Percentiles rank a stretch among this genome's conserved stretches.
Evolutionary conservation across 2,888 invertebrate species (phyloP).

Genomic region (Glyphotaelius pellucidus): DNA sequence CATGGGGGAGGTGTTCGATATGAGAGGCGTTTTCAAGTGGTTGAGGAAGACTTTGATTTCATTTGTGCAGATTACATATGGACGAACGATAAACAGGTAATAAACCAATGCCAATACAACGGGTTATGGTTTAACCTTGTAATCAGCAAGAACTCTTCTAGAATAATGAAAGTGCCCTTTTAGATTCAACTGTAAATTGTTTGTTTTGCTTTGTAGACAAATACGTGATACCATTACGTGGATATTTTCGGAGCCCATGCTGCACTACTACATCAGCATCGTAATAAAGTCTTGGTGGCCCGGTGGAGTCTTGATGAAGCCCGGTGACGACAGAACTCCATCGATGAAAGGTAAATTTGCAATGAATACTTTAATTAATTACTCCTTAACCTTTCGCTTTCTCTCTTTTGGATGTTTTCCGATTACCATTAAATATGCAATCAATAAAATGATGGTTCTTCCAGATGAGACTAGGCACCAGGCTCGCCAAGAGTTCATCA

Average conservation of each 20-base stretch:
- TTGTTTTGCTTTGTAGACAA: constrained; percentile 78
- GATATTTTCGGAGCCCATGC: constrained; percentile 93
- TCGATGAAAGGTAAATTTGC: constrained; percentile 72
- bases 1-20: constrained; percentile 93
- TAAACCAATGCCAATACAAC: background rate
- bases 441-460: constrained; percentile 22
- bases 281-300: constrained; percentile 95
- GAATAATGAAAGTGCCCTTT: background rate
- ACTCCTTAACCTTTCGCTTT: background rate
- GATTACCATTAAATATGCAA: background rate
- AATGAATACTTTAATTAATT: background rate
- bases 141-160: background rate
- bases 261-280: constrained; percentile 90
- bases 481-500: constrained; percentile 83
- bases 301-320: constrained; percentile 84
- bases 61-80: constrained; percentile 94
- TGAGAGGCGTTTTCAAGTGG: constrained; percentile 93
- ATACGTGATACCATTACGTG: constrained; percentile 91
- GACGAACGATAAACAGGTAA: constrained; percentile 92
- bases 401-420: background rate
- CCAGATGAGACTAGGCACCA: constrained; percentile 82
- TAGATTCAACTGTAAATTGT: background rate
- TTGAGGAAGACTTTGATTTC: constrained; percentile 91
- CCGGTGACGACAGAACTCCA: constrained; percentile 73
- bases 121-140: background rate